A percentile compares a stretch with the other conserved stretches of the same genome.
These are phyloP conservation scores for Acanthisitta chloris DNA, from an alignment of 2,113 vertebrate species.

Conservation along the genomic window DNA sequence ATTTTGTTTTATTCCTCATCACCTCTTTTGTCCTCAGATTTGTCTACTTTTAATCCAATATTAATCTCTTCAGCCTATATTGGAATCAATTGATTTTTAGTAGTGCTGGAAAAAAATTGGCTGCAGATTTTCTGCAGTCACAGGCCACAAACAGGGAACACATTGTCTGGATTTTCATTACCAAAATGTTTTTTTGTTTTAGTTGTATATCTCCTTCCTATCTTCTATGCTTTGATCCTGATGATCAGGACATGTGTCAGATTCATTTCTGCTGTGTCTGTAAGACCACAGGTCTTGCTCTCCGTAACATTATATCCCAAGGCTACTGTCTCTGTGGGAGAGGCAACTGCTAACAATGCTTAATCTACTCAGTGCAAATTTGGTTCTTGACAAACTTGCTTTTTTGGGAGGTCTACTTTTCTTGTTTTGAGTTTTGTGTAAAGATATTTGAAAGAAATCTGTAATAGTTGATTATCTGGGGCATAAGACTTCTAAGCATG, in stretches of 20 bases:
- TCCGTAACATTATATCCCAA: not conserved
- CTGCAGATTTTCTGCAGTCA: not conserved
- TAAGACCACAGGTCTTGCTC: not conserved
- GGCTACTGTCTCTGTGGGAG: not conserved
- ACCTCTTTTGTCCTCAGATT: not conserved
- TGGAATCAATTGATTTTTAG: not conserved
- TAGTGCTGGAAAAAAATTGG: not conserved
- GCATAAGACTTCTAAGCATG: rapidly evolving
- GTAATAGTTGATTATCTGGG: not conserved
- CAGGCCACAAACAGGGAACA: not conserved
- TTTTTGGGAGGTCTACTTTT: not conserved
- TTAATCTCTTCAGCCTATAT: not conserved
- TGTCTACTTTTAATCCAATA: not conserved
- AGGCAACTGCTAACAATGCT: not conserved
- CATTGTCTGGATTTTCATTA: not conserved
- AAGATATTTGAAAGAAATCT: not conserved
- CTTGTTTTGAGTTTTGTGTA: not conserved
- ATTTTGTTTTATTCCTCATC: not conserved
- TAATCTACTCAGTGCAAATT: not conserved
- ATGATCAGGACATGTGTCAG: not conserved
- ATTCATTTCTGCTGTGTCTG: not conserved
- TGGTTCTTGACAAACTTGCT: not conserved
- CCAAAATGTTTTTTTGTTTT: not conserved
- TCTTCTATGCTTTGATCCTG: not conserved
- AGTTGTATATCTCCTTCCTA: not conserved